Base-by-base conservation (phyloP, 64 coral and sea anemone genomes). In the Actinia tenebrosa region DNA sequence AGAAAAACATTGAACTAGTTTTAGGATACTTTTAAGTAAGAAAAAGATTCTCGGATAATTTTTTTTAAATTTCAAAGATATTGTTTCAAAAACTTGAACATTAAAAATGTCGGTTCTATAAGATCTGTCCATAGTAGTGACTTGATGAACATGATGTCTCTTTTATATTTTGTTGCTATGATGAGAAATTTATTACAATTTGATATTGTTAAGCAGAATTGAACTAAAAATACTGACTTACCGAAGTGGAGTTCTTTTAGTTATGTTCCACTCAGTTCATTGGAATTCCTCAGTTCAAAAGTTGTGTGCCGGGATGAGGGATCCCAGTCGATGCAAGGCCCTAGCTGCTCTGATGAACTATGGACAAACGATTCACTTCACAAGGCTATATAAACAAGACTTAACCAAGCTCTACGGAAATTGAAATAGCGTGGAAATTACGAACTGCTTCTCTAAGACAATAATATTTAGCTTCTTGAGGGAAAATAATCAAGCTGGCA, bases 401-500 rank as follows among this genome's bases (percentile, higher is more conserved):
- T 81, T 81, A 81, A 81, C 79, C 50, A 81, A 81, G 50, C 44
- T 50, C 43, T 50, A 53, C 79, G 79, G 79, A 81, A 81, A 81
- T 81, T 81, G 79, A 20, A 81, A 44, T 81, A 45, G 45, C 50
- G 43, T 45, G 79, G 50, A 81, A 81, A 81, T 81, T 81, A 81
- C 79, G 22, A 81, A 81, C 79, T 81, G 79, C 79, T 81, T 81
- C 79, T 81, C 8, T 53, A 81, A 81, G 79, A 81, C 79, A 81
- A 81, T 81, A 81, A 81, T 81, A 81, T 81, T 81, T 81, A 52
- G 79, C 79, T 53, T 81, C 53, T 81, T n/a, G 22, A 81, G 69
- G 44, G 6, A 81, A 81, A 81, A 81, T 81, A 81, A 81, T 81
- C 79, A 81, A 81, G 79, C 79, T 53, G 79, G 79, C 79, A 81